Evolutionary conservation across 2,113 vertebrate species (phyloP).

Genomic region (Bambusicola thoracicus): DNA sequence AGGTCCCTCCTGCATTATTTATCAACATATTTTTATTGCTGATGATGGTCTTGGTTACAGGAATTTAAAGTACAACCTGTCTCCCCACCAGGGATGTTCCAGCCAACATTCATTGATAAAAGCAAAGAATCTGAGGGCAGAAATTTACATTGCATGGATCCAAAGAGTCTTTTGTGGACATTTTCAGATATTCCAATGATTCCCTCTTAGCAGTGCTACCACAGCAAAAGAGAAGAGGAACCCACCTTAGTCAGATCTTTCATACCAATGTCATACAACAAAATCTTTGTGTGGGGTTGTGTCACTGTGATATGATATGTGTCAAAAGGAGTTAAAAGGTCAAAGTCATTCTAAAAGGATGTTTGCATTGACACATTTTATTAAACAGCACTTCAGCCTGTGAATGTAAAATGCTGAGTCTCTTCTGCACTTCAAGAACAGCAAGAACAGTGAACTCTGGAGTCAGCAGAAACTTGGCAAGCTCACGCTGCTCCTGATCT

Average conservation of each 20-base stretch:
- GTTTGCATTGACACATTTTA: not conserved
- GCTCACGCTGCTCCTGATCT: not conserved
- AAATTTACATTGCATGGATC: not conserved
- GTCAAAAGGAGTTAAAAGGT: not conserved
- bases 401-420: not conserved
- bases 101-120: not conserved
- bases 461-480: not conserved
- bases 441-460: not conserved
- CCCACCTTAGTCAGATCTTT: not conserved
- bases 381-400: not conserved
- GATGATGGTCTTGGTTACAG: not conserved
- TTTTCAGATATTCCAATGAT: not conserved
- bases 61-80: not conserved
- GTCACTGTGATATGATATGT: not conserved
- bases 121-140: not conserved
- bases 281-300: not conserved
- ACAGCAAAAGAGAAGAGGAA: not conserved
- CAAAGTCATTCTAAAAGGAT: not conserved
- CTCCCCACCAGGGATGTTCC: not conserved
- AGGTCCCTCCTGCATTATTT: not conserved
- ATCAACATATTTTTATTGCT: not conserved
- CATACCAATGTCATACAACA: not conserved
- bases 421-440: not conserved
- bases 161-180: not conserved
- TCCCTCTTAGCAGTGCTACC: not conserved